Conservation (phyloP, 1,140 invertebrate genomes). For the Hycleus phaleratus region DNA sequence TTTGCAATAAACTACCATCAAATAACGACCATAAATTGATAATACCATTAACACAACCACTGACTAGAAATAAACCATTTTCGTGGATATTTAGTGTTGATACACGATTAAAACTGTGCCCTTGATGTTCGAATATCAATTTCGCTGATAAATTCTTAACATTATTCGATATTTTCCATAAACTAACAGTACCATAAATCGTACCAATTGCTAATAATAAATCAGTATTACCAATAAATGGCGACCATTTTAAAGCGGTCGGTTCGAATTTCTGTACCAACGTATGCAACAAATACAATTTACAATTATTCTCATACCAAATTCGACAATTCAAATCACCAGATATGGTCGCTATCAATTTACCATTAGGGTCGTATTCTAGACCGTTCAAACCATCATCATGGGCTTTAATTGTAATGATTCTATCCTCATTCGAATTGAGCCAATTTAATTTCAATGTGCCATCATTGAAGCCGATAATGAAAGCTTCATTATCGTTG, state of each 20-base stretch:
- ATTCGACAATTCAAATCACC: conserved; percentile 43
- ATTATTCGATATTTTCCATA: conserved; percentile 44
- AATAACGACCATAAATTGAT: conserved; percentile 58
- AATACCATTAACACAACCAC: conserved; percentile 47
- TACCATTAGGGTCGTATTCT: conserved; percentile 48
- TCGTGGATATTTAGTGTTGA: conserved; percentile 47
- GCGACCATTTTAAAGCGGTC: conserved; percentile 44
- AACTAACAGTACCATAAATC: conserved; percentile 45
- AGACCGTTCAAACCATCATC: conserved; percentile 41
- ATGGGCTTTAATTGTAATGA: conserved; percentile 44
- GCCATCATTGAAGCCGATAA: conserved; percentile 52
- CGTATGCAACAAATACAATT: conserved; percentile 38
- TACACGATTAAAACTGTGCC: conserved; percentile 48
- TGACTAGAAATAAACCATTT: conserved; percentile 48
- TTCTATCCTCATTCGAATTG: conserved; percentile 36
- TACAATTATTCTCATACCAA: conserved; percentile 42
- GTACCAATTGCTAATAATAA: conserved; percentile 45
- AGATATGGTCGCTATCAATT: conserved; percentile 45
- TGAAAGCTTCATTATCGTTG: conserved; percentile 48
- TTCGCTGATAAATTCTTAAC: conserved; percentile 27
- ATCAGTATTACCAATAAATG: conserved; percentile 39
- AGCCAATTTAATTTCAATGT: conserved; percentile 44
- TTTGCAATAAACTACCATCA: conserved; percentile 52
- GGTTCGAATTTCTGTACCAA: conserved; percentile 42
- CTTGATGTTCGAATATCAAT: conserved; percentile 44